A percentile compares a stretch with the other conserved stretches of the same genome.
phyloP scores from a whole-genome alignment of 2,888 invertebrate genomes.

The Phengaris arion region DNA sequence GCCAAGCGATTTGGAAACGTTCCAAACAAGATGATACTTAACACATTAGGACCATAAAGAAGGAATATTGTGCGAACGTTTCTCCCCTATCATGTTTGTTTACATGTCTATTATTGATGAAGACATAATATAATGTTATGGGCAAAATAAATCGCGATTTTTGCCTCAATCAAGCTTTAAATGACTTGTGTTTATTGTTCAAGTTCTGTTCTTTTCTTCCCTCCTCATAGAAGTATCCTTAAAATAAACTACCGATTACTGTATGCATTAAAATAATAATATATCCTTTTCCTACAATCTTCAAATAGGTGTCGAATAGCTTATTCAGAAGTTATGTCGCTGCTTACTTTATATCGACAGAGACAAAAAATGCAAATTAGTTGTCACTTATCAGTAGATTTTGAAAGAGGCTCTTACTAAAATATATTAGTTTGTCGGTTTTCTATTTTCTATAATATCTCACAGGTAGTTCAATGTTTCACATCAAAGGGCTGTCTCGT shows the following conservation, averaged over 20 bases:
- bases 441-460: not conserved
- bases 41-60: conserved; percentile 26
- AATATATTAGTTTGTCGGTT: too few species aligned
- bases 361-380: too few species aligned
- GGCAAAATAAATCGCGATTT: not conserved
- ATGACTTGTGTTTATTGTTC: not conserved
- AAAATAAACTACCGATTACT: too few species aligned
- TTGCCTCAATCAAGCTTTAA: not conserved
- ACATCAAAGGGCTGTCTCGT: not conserved
- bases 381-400: too few species aligned
- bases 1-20: conserved; percentile 16
- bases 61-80: conserved; percentile 21
- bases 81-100: conserved; percentile 18
- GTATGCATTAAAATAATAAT: too few species aligned
- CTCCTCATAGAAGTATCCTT: too few species aligned
- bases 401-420: too few species aligned
- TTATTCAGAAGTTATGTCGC: too few species aligned
- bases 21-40: conserved; percentile 27
- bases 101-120: conserved; percentile 10
- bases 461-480: not conserved
- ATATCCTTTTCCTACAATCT: too few species aligned
- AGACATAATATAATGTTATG: not conserved
- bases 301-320: too few species aligned
- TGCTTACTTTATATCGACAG: too few species aligned
- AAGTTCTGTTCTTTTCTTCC: not conserved